These are phyloP conservation scores for Pelosia muscerda DNA, from an alignment of 2,888 invertebrate species.

Conservation along the genomic window DNA sequence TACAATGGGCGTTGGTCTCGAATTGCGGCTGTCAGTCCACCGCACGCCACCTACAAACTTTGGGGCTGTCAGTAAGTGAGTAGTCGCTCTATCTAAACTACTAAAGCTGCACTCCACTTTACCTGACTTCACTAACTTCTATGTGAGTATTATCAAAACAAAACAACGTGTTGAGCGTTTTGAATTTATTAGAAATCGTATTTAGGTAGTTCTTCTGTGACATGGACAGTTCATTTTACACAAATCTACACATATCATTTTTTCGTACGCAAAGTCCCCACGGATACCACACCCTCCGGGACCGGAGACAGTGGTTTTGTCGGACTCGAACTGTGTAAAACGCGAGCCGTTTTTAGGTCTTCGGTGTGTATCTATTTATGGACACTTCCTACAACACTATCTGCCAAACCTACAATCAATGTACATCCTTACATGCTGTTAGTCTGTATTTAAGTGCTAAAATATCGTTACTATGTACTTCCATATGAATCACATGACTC, in stretches of 20 bases:
- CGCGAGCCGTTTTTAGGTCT: no score
- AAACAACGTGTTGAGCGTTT: background rate
- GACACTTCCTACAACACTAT: background rate
- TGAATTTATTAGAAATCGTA: background rate
- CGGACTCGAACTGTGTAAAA: no score
- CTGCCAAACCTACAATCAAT: background rate
- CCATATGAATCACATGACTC: slow-evolving; percentile 15
- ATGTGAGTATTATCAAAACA: background rate
- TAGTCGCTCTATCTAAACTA: slow-evolving; percentile 52
- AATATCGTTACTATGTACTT: slow-evolving; percentile 10
- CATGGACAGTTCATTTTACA: background rate
- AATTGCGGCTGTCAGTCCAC: slow-evolving; percentile 66
- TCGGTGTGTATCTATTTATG: no score
- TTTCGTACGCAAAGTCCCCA: no score
- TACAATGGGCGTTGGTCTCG: slow-evolving; percentile 67
- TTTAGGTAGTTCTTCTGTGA: background rate
- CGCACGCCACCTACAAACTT: slow-evolving; percentile 73
- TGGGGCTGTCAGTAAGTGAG: slow-evolving; percentile 60
- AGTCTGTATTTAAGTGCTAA: background rate
- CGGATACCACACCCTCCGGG: no score
- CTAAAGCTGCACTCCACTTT: slow-evolving; percentile 42
- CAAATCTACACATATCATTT: background rate
- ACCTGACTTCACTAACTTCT: slow-evolving; percentile 36
- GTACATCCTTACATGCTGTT: background rate
- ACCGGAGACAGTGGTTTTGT: no score